Base-by-base conservation (phyloP, 2,888 invertebrate genomes). In the Aphrophora alni region DNA sequence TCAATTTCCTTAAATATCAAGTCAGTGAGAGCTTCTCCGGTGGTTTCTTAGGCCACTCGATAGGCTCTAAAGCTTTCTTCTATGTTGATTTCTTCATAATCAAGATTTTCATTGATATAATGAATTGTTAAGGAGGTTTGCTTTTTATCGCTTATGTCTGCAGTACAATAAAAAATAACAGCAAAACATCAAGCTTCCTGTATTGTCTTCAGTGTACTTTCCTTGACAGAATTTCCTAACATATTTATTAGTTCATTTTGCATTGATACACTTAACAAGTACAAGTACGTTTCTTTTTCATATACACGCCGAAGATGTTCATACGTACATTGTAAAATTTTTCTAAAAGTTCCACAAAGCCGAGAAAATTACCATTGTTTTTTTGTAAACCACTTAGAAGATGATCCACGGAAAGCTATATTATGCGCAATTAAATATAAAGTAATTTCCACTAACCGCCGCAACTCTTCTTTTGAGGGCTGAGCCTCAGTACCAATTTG, bases 11-110 rank as follows among this genome's bases (percentile, higher is more conserved):
- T 74, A 74, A 28, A 71, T 25, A 82, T 27, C 14, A 82, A 59
- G 69, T 81, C 59, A n/a, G n/a, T 69, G 81, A 83, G 82, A 68
- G 74, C 83, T 80, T 83, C 78, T 69, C 82, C 82, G 27, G 83
- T 78, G 38, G 82, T 77, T 38, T 83, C 75, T 71, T 68, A 14
- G 38, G 75, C 77, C 26, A 79, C 59, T 21, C 51, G 44, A 81
- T 77, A 76, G n/a, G 77, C 83, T 75, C 83, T 86, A 85, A 88
- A 90, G 90, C 90, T 90, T 81, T 79, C 72, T 79, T 14, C 27
- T 26, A 81, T 70, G 33, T 25, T 44, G 44, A 44, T 44, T 14
- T 71, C 24, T 5, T 38, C 77, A 28, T 77, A 77, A 71, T 27
- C 74, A 44, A 2, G 33, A 28, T 71, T 77, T 79, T 77, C 83